phyloP scores from a whole-genome alignment of 2,888 invertebrate species.

The Drosophila percnosoma region DNA sequence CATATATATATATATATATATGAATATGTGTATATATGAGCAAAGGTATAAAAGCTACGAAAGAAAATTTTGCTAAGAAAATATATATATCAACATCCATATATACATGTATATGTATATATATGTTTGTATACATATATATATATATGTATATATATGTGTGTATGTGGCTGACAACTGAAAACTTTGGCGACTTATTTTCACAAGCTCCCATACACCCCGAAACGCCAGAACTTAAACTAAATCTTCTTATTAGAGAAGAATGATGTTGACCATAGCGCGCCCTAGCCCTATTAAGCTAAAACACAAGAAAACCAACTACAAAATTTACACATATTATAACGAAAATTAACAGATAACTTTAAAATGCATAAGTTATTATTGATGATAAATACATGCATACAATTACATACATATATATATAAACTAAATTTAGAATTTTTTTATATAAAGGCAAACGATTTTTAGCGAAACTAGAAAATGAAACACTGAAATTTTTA shows the following conservation, averaged over 20 bases:
- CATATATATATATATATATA: slow-evolving; percentile 9
- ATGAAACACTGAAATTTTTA: slow-evolving; percentile 50
- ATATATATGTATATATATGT: slow-evolving; percentile 36
- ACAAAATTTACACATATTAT: slow-evolving; percentile 47
- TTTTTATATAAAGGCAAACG: slow-evolving; percentile 54
- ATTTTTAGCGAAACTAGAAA: slow-evolving; percentile 66
- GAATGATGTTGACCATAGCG: slow-evolving; percentile 66
- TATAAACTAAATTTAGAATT: slow-evolving; percentile 53
- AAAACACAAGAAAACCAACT: slow-evolving; percentile 21
- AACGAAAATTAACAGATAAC: slow-evolving; percentile 37
- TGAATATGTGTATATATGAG: slow-evolving; percentile 42
- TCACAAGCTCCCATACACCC: slow-evolving; percentile 49
- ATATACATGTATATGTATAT: slow-evolving; percentile 38
- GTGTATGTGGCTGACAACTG: slow-evolving; percentile 35
- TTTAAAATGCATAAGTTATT: slow-evolving; percentile 51
- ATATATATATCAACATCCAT: slow-evolving; percentile 48
- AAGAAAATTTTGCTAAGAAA: slow-evolving; percentile 63
- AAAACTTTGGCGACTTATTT: slow-evolving; percentile 61
- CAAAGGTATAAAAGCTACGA: slow-evolving; percentile 41
- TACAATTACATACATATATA: slow-evolving; percentile 28
- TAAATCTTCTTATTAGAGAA: slow-evolving; percentile 11
- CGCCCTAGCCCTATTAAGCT: slow-evolving; percentile 57
- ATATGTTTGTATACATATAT: slow-evolving; percentile 13
- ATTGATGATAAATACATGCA: slow-evolving; percentile 47
- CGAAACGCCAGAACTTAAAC: slow-evolving; percentile 24